These are phyloP conservation scores for Pogonocichla stellata DNA, from an alignment of 2,113 vertebrate genomes.

Conservation along the genomic window DNA sequence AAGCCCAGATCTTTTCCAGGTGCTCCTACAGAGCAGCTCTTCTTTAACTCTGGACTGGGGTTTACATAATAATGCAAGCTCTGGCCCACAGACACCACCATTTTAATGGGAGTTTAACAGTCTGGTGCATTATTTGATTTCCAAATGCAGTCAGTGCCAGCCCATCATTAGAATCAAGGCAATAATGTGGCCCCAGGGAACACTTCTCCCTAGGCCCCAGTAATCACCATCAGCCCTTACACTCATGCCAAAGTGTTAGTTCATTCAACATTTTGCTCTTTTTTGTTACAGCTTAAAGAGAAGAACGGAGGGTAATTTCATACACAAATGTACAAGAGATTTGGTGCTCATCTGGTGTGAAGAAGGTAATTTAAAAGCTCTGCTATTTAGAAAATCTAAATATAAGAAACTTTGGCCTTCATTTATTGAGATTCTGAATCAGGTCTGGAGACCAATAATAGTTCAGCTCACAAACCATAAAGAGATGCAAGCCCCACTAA, in stretches of 20 bases:
- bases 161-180: slow-evolving; percentile 21
- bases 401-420: slow-evolving; percentile 30
- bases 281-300: slow-evolving; percentile 30
- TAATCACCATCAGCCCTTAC: slow-evolving; percentile 16
- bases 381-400: slow-evolving; percentile 49
- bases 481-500: slow-evolving; percentile 38
- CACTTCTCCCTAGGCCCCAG: not conserved
- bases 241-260: not conserved
- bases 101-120: slow-evolving; percentile 47
- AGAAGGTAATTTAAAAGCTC: slow-evolving; percentile 42
- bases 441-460: slow-evolving; percentile 46
- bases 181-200: slow-evolving; percentile 19
- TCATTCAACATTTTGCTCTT: slow-evolving; percentile 38
- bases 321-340: slow-evolving; percentile 48
- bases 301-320: slow-evolving; percentile 44
- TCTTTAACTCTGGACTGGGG: not conserved
- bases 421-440: slow-evolving; percentile 16
- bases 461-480: slow-evolving; percentile 31
- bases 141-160: not conserved
- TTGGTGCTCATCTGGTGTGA: slow-evolving; percentile 40
- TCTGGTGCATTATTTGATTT: slow-evolving; percentile 48
- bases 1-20: not conserved
- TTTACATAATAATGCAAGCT: not conserved
- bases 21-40: not conserved
- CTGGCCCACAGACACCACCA: not conserved